Evolutionary conservation across 1,140 invertebrate species (phyloP).

Genomic region (Hestina assimilis): DNA sequence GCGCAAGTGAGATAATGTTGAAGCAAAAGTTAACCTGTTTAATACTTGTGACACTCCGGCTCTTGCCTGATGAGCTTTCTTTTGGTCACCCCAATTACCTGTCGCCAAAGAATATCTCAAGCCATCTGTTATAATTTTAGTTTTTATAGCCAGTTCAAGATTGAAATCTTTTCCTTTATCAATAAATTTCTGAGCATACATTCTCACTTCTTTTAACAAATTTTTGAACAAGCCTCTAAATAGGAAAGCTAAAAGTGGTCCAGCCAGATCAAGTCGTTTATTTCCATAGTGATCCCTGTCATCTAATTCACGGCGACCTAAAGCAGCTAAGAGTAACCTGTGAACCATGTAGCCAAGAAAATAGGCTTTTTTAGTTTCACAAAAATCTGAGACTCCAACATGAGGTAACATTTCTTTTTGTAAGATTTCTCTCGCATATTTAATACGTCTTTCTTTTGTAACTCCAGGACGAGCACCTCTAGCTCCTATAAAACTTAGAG

Average conservation of each 20-base stretch:
- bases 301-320: constrained; percentile 97
- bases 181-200: constrained; percentile 99
- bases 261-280: constrained; percentile 97
- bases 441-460: constrained; percentile 98
- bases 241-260: constrained; percentile 96
- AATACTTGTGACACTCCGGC: constrained; percentile 94
- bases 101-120: constrained; percentile 98
- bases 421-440: constrained; percentile 98
- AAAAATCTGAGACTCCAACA: constrained; percentile 98
- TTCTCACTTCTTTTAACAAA: constrained; percentile 95
- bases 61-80: constrained; percentile 98
- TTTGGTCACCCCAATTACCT: constrained; percentile 99
- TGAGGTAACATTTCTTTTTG: constrained; percentile 99
- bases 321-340: constrained; percentile 92
- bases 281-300: constrained; percentile 99
- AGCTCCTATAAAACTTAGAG: constrained; percentile 98
- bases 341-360: constrained; percentile 99
- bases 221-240: constrained; percentile 97
- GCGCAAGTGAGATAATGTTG: constrained; percentile 97
- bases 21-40: constrained; percentile 97
- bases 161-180: constrained; percentile 99
- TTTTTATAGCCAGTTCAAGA: constrained; percentile 97
- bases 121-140: constrained; percentile 98
- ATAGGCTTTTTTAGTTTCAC: constrained; percentile 99
- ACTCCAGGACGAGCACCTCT: constrained; percentile 98